Conservation (phyloP, 2,888 invertebrate genomes). For the Tineola bisselliella region DNA sequence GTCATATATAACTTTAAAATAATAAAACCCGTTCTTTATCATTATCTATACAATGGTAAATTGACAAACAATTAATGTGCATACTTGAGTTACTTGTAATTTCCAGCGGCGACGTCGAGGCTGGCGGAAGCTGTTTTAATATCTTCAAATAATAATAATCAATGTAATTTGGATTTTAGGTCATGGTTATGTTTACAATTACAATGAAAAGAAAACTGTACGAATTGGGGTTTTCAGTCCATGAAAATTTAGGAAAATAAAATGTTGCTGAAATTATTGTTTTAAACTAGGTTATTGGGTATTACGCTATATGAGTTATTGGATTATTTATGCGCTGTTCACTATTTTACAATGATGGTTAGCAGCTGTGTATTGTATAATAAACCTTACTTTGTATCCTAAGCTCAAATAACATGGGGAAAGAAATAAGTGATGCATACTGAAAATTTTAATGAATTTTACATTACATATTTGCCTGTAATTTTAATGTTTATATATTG, state of each 20-base stretch:
- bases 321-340: background rate
- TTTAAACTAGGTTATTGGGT: background rate
- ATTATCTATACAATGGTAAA: slow-evolving; percentile 60
- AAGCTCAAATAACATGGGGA: too few species aligned
- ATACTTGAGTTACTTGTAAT: slow-evolving; percentile 14
- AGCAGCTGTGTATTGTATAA: too few species aligned
- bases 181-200: background rate
- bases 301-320: background rate
- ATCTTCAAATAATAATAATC: background rate
- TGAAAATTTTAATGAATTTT: too few species aligned
- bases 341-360: too few species aligned
- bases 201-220: background rate
- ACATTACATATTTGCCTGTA: too few species aligned
- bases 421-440: too few species aligned
- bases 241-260: background rate
- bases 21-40: slow-evolving; percentile 64
- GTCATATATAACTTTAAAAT: slow-evolving; percentile 64
- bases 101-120: background rate
- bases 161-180: background rate
- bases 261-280: background rate
- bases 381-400: too few species aligned
- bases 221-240: background rate
- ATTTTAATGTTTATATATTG: too few species aligned
- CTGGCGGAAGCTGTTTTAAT: background rate
- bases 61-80: slow-evolving; percentile 51